These are phyloP conservation scores for Aspidapion aeneum DNA, from an alignment of 2,888 invertebrate species.

Conservation along the genomic window DNA sequence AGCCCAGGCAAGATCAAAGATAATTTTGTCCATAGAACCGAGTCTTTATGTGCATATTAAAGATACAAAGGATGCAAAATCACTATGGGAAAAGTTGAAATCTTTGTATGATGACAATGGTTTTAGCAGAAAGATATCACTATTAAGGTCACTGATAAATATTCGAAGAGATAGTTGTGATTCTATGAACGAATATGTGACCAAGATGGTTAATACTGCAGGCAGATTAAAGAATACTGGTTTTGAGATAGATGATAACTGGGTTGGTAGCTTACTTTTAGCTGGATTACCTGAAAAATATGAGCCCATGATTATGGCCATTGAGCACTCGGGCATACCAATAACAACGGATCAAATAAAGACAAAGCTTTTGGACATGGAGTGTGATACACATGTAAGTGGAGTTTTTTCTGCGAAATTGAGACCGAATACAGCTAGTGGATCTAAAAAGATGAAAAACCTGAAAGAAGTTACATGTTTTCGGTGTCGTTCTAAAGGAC, in stretches of 20 bases:
- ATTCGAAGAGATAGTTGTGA: slow-evolving; percentile 31
- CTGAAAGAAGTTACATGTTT: slow-evolving; percentile 8
- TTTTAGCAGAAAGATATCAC: slow-evolving; percentile 25
- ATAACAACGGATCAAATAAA: slow-evolving; percentile 34
- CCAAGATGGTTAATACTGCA: slow-evolving; percentile 31
- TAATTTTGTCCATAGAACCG: too few species aligned
- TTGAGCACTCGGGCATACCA: slow-evolving; percentile 30
- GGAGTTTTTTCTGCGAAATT: not conserved
- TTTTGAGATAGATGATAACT: slow-evolving; percentile 32
- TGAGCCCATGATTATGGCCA: slow-evolving; percentile 31
- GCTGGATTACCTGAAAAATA: slow-evolving; percentile 30
- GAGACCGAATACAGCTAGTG: not conserved
- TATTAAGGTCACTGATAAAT: slow-evolving; percentile 31
- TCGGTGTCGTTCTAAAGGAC: slow-evolving; percentile 1
- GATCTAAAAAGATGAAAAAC: too few species aligned
- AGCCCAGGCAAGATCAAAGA: too few species aligned
- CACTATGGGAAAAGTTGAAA: too few species aligned
- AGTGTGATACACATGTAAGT: not conserved
- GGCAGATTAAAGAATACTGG: slow-evolving; percentile 31
- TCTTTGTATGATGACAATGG: not conserved
- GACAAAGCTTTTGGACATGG: slow-evolving; percentile 28
- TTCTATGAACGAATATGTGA: slow-evolving; percentile 33
- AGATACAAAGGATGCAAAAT: too few species aligned
- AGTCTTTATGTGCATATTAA: too few species aligned
- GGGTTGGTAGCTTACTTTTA: slow-evolving; percentile 31